Base-by-base conservation (phyloP, 2,888 invertebrate species). In the Oxyteleia sp. region DNA sequence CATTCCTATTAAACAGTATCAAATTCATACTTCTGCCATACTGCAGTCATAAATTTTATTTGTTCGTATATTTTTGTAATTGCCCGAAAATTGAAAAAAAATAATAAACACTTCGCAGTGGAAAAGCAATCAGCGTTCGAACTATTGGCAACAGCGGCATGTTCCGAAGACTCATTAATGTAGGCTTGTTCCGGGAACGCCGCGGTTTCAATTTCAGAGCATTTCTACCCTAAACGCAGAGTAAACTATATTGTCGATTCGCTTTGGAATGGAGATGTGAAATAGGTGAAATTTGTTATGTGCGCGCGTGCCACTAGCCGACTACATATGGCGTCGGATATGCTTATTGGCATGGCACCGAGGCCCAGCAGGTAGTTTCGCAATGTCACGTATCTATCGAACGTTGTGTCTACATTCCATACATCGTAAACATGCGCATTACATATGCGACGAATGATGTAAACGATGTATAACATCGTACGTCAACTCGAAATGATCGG, bases 211-310 rank as follows among this genome's bases (percentile, higher is more conserved):
- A 72, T 80, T 59, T 72, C 51, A 32, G 35, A 18, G 13, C 41
- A 43, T 68, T 61, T 59, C 63, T 49, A 29, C 18, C 20, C 63
- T 81, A 75, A 81, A 81, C 63, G 74, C 47, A 63, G 57, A 75
- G 75, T 75, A 69, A 82, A 75, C 75, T 82, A 69, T 74, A 75
- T 57, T 41, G 78, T 79, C 64, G 55, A 78, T 72, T 79, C 69
- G 23, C 45, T 53, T 59, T 53, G 79, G 68, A 83, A 83, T 83
- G 71, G 79, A 80, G 57, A 84, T 71, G 75, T 71, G 79, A 84
- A 84, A 84, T 84, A 80, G 75, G 63, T 57, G 83, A 84, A 84
- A 84, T 84, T 84, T 75, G 79, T 84, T 79, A 84, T 84, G 75
- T 71, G 66, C 79, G 78, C 79, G 72, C 83, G 83, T 83, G 79